Evolutionary conservation across 2,797 vertebrate genomes (phyloP), one percentile per base, ranked within the genome.

Genomic region (Triplophysa yarkandensis): DNA sequence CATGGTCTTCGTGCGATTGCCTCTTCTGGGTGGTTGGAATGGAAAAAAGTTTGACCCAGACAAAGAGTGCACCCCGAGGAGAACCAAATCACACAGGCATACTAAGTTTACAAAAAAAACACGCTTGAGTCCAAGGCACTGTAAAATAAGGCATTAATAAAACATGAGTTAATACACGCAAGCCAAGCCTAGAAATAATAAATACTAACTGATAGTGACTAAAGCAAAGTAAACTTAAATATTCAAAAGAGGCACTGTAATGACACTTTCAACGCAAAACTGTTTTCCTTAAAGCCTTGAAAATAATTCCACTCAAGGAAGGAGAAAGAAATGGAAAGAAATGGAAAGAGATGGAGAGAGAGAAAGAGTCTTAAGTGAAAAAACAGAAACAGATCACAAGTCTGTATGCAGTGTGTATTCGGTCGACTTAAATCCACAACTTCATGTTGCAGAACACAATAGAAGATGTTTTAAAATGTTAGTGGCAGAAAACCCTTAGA

Each of bases 1-100:
- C 93, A 93, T 94, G 82, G 87, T 92, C 80, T 61, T 81, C 88
- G 91, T 89, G 82, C 78, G 88, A 75, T 14, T 70, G 81, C 73
- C 78, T 86, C 75, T 30, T 84, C 74, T 68, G 64, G 82, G 67
- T 71, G 60, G 73, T 83, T 87, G 84, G 85, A 84, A 78, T 58
- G 4, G 75, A 84, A 84, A 79, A 79, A 76, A 52, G 80, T 79
- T 83, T 87, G 81, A 82, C 83, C 81, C 68, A 77, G 71, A 68
- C 77, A 84, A 71, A 82, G 55, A 48, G 69, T 76, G 57, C 72
- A 77, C 61, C 80, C 82, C 84, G 28, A 27, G 68, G 62, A 63
- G 57, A 76, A 46, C 4, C 39, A 79, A 62, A 32, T 62, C 13
- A 69, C 52, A 74, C 28, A 77, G 61, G 72, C 48, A 77, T 2